A percentile compares a stretch with the other conserved stretches of the same genome.
Evolutionary conservation across 2,113 vertebrate genomes (phyloP).

Genomic region (Odobenus rosmarus): DNA sequence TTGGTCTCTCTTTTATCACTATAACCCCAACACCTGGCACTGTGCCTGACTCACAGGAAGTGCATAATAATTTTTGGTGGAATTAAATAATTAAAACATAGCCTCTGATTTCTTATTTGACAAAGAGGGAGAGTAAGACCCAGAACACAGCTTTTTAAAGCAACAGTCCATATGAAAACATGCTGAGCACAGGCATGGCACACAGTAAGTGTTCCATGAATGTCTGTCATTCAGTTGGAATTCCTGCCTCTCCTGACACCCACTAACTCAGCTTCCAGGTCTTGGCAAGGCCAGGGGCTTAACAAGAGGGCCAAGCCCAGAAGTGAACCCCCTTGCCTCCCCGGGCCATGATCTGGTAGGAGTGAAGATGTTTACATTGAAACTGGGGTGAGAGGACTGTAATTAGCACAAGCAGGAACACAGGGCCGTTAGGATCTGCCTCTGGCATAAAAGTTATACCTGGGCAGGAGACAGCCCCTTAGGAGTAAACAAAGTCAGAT

Average conservation of each 20-base stretch:
- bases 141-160: conserved; percentile 20
- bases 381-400: neutral
- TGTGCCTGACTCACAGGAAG: neutral
- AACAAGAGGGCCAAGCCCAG: neutral
- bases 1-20: neutral
- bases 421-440: neutral
- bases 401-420: neutral
- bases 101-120: conserved; percentile 11
- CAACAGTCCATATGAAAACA: neutral
- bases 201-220: neutral
- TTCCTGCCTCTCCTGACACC: neutral
- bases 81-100: conserved; percentile 44
- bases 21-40: neutral
- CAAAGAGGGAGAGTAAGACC: neutral
- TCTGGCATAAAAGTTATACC: neutral
- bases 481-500: conserved; percentile 23
- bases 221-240: neutral
- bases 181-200: neutral
- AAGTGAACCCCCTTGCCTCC: neutral
- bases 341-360: neutral
- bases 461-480: neutral
- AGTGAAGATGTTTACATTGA: neutral
- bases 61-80: neutral
- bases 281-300: neutral
- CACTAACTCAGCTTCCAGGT: neutral